Conservation (phyloP, 2,797 vertebrate species). For the Pyrocephalus nanus region DNA sequence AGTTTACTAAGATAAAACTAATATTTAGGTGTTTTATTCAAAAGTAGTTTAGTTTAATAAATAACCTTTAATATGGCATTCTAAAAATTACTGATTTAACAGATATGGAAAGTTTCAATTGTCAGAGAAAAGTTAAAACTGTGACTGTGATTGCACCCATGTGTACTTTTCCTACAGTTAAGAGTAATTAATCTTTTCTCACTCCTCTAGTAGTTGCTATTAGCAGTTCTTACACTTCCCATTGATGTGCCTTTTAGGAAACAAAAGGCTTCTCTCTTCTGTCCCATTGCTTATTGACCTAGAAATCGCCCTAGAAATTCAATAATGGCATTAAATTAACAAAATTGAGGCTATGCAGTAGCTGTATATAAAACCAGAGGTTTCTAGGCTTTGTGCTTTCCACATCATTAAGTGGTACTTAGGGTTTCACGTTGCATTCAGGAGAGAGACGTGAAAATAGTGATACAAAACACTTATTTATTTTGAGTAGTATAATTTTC, state of each 20-base stretch:
- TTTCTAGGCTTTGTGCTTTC: neutral
- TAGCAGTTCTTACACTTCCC: neutral
- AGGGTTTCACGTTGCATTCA: neutral
- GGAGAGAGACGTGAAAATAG: neutral
- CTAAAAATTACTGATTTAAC: neutral
- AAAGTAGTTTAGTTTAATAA: neutral
- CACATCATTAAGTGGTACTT: neutral
- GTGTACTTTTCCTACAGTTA: neutral
- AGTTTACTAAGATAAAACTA: neutral
- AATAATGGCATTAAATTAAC: neutral
- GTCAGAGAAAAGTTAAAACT: neutral
- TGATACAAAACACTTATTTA: neutral
- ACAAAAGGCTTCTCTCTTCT: neutral
- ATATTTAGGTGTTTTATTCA: neutral
- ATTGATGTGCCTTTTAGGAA: neutral
- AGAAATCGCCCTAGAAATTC: neutral
- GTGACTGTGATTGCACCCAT: neutral
- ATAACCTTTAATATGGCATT: neutral
- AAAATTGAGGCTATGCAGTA: neutral
- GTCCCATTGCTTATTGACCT: neutral
- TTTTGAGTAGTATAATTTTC: neutral
- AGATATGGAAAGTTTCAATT: neutral
- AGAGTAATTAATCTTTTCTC: neutral
- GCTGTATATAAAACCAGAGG: neutral
- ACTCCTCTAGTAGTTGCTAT: neutral